These are phyloP conservation scores for Amblyopsis rosae DNA, from an alignment of 2,113 vertebrate genomes.

Conservation along the genomic window DNA sequence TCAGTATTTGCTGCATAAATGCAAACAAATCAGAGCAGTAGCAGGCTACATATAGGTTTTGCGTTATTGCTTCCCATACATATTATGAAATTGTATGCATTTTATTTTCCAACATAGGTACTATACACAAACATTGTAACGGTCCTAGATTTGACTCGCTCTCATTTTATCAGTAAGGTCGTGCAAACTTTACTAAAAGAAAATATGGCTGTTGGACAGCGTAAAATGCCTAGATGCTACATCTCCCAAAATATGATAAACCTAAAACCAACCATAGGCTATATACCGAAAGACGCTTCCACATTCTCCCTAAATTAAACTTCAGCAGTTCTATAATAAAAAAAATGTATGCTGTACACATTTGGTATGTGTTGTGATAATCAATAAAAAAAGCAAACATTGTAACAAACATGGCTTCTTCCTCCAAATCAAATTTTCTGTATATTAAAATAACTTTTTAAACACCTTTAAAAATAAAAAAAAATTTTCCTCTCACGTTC, in stretches of 20 bases:
- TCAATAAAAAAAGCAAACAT: slow-evolving; percentile 36
- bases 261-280: neutral
- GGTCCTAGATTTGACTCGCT: neutral
- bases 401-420: neutral
- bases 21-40: slow-evolving; percentile 4
- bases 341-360: neutral
- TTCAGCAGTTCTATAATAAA: neutral
- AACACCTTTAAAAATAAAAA: neutral
- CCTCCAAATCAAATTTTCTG: too few species aligned
- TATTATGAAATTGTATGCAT: neutral
- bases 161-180: neutral
- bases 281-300: neutral
- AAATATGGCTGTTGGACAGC: slow-evolving; percentile 27
- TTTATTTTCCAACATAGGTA: slow-evolving; percentile 1
- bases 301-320: slow-evolving; percentile 12
- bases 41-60: neutral
- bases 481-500: neutral
- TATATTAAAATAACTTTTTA: neutral
- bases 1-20: slow-evolving; percentile 7
- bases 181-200: neutral
- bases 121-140: neutral
- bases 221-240: neutral
- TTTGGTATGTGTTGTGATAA: slow-evolving; percentile 23
- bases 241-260: neutral
- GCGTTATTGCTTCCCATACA: slow-evolving; percentile 9